These are phyloP conservation scores for Rhabdornis inornatus DNA, from an alignment of 2,113 vertebrate species.

Conservation along the genomic window DNA sequence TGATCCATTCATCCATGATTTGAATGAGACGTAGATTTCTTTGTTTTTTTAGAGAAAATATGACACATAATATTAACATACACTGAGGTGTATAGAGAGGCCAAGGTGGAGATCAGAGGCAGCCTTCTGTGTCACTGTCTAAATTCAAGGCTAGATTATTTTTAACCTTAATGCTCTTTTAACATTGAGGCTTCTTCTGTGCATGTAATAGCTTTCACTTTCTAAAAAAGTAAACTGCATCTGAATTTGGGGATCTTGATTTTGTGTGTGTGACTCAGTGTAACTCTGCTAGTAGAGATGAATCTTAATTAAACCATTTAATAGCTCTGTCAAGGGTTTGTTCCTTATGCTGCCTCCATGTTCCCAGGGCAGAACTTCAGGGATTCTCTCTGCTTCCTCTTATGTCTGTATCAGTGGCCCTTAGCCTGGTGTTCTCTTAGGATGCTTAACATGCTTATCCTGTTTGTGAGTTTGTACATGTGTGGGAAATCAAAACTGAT, in stretches of 20 bases:
- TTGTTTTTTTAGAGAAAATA: neutral
- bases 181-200: neutral
- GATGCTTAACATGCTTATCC: neutral
- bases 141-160: neutral
- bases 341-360: neutral
- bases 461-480: neutral
- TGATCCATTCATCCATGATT: neutral
- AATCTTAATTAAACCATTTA: neutral
- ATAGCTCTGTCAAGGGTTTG: neutral
- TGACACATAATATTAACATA: neutral
- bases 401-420: neutral
- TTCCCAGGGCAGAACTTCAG: neutral
- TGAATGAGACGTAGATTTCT: neutral
- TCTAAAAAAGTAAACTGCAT: neutral
- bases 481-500: neutral
- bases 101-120: neutral
- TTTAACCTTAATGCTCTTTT: neutral
- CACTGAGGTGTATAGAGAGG: neutral
- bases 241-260: neutral
- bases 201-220: neutral
- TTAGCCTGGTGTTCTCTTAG: neutral
- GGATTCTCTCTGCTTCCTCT: neutral
- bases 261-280: neutral
- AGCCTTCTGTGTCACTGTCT: neutral
- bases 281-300: neutral